Evolutionary conservation across 2,113 vertebrate species (phyloP).

Genomic region (Rostratula benghalensis): DNA sequence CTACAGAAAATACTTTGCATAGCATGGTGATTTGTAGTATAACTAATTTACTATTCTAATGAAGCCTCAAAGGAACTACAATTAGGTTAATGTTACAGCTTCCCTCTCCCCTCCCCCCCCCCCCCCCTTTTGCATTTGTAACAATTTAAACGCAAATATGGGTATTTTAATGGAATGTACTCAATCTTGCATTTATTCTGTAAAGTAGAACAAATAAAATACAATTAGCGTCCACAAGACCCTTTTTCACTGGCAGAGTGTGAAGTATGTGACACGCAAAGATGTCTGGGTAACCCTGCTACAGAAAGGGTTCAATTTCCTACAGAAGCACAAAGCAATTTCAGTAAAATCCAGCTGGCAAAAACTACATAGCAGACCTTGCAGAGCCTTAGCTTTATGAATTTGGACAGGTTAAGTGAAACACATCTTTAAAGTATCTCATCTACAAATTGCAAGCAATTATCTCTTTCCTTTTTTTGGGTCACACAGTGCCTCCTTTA

Average conservation of each 20-base stretch:
- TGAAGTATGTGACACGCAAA: background rate
- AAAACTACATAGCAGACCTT: background rate
- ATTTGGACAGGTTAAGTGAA: background rate
- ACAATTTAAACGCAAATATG: background rate
- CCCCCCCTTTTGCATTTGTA: background rate
- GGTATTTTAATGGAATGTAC: background rate
- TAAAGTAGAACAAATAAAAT: background rate
- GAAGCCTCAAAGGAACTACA: background rate
- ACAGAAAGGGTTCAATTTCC: background rate
- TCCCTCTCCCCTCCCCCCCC: background rate
- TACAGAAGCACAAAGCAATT: background rate
- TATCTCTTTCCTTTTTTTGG: background rate
- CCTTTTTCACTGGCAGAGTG: background rate
- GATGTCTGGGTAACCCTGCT: background rate
- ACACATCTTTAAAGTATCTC: background rate
- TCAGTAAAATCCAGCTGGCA: background rate
- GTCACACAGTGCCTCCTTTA: background rate
- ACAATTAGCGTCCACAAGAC: background rate
- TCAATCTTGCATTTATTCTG: background rate
- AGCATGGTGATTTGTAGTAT: background rate
- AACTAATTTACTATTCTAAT: background rate
- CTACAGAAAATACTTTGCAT: background rate
- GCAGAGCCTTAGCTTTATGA: background rate
- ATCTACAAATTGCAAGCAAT: background rate
- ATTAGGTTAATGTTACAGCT: background rate